phyloP scores from a whole-genome alignment of 2,113 vertebrate genomes.

The Rhipidura dahli region DNA sequence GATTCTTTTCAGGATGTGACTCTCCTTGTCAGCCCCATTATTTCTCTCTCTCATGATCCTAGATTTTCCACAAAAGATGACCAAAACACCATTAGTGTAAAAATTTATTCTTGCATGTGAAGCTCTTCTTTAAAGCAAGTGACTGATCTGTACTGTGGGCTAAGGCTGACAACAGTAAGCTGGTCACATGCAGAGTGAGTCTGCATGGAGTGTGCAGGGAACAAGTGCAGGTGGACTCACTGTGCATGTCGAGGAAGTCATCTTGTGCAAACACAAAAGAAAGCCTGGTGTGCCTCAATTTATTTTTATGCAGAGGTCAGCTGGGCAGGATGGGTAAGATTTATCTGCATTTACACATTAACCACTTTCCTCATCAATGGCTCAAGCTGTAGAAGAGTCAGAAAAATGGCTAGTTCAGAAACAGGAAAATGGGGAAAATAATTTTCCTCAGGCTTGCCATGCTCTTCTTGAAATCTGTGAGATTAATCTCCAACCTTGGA shows the following conservation, averaged over 20 bases:
- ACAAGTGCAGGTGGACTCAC: background rate
- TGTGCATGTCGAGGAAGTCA: background rate
- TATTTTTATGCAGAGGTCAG: background rate
- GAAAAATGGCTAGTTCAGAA: background rate
- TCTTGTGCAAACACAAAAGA: background rate
- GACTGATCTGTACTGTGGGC: background rate
- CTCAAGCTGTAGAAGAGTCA: background rate
- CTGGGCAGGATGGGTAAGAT: background rate
- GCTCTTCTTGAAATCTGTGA: background rate
- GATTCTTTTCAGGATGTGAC: background rate
- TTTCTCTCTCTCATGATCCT: background rate
- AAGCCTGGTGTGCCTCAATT: fast-evolving
- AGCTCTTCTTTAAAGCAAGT: background rate
- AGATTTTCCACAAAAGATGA: background rate
- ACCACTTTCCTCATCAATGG: background rate
- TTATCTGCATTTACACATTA: background rate
- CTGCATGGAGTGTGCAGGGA: background rate
- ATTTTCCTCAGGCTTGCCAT: background rate
- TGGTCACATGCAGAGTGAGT: background rate
- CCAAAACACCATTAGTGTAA: background rate
- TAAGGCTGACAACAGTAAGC: background rate
- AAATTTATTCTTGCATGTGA: background rate
- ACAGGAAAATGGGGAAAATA: background rate
- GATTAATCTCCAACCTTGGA: background rate
- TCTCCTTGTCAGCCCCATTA: background rate